phyloP scores from a whole-genome alignment of 2,113 vertebrate genomes.

The Addax nasomaculatus region DNA sequence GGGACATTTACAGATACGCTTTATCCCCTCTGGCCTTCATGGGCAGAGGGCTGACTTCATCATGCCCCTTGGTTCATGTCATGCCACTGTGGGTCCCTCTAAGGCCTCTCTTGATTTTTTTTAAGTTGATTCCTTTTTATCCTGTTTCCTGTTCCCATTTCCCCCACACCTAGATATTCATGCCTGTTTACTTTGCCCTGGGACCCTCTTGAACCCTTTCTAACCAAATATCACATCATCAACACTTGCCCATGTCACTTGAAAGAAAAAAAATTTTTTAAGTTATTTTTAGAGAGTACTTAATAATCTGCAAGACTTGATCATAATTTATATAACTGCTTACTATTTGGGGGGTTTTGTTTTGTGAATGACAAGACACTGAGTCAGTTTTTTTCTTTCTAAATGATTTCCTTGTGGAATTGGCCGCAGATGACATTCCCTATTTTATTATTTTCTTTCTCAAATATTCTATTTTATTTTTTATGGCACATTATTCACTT shows the following conservation, averaged over 20 bases:
- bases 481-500: background rate
- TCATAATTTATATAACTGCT: background rate
- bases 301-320: background rate
- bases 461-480: background rate
- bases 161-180: background rate
- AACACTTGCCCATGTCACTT: background rate
- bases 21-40: background rate
- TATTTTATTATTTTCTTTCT: background rate
- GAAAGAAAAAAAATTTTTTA: background rate
- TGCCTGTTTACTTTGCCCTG: background rate
- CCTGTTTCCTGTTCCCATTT: background rate
- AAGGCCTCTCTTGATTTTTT: background rate
- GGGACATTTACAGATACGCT: rapidly evolving
- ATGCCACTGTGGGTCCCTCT: background rate
- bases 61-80: background rate
- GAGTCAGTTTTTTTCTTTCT: background rate
- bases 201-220: background rate
- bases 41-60: rapidly evolving
- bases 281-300: background rate
- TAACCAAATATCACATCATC: background rate
- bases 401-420: background rate
- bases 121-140: background rate
- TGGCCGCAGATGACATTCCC: background rate
- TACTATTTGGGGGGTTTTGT: background rate
- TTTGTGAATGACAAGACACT: background rate